Conservation (phyloP, 2,797 vertebrate species). For the Macropodus opercularis region DNA sequence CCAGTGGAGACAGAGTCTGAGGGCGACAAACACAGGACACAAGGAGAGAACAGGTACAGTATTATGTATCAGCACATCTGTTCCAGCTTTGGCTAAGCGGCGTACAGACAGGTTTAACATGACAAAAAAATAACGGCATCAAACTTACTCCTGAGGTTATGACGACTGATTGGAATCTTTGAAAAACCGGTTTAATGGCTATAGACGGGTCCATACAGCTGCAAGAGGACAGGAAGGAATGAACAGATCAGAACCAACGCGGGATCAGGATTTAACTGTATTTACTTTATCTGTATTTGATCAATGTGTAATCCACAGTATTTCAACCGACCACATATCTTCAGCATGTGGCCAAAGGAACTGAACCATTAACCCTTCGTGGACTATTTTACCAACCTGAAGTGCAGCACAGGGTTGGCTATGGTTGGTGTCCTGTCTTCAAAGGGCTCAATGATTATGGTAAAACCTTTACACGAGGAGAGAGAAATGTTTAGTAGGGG, state of each 20-base stretch:
- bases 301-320: no score
- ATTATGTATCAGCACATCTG: neutral
- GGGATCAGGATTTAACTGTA: no score
- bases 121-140: neutral
- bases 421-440: conserved; percentile 93
- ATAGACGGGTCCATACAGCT: conserved; percentile 96
- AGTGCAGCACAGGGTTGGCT: conserved; percentile 91
- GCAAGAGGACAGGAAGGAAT: conserved; percentile 14
- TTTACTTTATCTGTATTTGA: no score
- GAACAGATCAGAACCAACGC: neutral
- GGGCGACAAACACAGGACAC: neutral
- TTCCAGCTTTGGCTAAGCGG: no score
- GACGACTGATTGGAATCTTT: conserved; percentile 92
- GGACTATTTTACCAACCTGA: no score
- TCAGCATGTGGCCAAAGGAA: no score
- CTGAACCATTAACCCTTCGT: no score
- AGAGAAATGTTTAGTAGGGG: neutral
- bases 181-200: conserved; percentile 94
- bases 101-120: no score
- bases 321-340: no score
- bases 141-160: conserved; percentile 91
- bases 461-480: conserved; percentile 82
- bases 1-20: conserved; percentile 92
- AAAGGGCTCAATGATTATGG: conserved; percentile 94
- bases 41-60: neutral